Percentiles rank a stretch among this genome's conserved stretches.
Conservation (phyloP, 1,140 invertebrate species). For the Bombus soroeensis region DNA sequence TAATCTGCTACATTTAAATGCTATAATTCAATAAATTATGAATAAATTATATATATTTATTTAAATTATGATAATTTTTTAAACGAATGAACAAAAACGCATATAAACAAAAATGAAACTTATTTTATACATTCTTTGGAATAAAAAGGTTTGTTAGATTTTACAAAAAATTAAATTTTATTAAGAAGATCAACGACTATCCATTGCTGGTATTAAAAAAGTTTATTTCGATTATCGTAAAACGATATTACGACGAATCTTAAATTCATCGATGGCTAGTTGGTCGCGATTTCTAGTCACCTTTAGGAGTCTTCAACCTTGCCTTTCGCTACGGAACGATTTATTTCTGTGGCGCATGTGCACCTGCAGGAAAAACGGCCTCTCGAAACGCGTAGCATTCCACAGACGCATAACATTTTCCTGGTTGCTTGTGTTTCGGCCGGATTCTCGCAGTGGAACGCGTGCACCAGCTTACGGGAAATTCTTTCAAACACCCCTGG, state of each 20-base stretch:
- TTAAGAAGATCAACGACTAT: background rate
- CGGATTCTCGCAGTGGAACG: constrained; percentile 5
- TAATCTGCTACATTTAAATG: background rate
- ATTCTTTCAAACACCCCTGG: constrained; percentile 11
- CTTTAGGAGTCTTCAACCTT: constrained; percentile 41
- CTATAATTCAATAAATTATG: background rate
- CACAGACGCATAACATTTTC: constrained; percentile 49
- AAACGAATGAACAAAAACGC: too few relatives aligned
- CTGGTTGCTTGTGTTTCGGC: constrained; percentile 43
- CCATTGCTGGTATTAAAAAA: background rate
- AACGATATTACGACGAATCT: background rate
- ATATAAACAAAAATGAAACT: background rate
- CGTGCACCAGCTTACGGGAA: background rate
- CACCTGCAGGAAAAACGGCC: constrained; percentile 55
- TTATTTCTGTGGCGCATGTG: constrained; percentile 52
- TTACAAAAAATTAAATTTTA: background rate
- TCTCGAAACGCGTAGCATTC: constrained; percentile 49
- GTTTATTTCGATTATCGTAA: background rate
- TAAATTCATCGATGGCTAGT: constrained; percentile 28
- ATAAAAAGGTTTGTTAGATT: background rate
- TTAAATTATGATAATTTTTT: too few relatives aligned
- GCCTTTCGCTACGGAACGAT: constrained; percentile 48
- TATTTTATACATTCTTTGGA: background rate
- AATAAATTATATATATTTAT: too few relatives aligned
- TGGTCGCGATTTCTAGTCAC: constrained; percentile 45